These are phyloP conservation scores for Cololabis saira DNA, from an alignment of 2,113 vertebrate genomes.

Conservation along the genomic window DNA sequence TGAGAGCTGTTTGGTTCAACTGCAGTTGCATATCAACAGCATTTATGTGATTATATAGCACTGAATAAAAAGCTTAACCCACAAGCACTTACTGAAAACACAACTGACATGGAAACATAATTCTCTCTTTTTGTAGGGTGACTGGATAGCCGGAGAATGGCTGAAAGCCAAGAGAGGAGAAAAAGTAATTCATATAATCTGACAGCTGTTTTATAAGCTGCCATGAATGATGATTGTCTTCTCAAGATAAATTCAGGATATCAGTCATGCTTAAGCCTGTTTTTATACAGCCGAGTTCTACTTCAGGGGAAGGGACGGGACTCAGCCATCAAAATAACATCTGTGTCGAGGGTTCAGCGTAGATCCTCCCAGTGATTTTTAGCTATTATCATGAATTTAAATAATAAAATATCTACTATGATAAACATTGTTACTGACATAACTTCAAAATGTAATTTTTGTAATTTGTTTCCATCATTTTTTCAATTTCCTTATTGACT, in stretches of 20 bases:
- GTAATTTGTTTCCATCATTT: too few species aligned
- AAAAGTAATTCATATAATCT: slow-evolving; percentile 23
- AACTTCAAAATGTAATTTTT: too few species aligned
- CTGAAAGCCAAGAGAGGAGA: not conserved
- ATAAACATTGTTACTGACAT: too few species aligned
- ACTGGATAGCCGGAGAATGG: not conserved
- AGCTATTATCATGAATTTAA: too few species aligned
- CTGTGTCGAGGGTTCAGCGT: too few species aligned
- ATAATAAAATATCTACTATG: too few species aligned
- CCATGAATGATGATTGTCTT: slow-evolving; percentile 24
- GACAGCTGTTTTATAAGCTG: slow-evolving; percentile 20
- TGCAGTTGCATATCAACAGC: too few species aligned
- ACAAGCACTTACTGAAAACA: not conserved
- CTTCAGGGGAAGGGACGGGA: not conserved
- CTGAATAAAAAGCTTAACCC: not conserved
- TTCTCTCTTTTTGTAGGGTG: too few species aligned
- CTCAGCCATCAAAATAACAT: not conserved
- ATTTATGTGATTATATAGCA: too few species aligned
- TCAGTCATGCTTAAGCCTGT: not conserved
- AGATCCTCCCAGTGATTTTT: too few species aligned
- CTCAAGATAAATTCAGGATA: slow-evolving; percentile 11
- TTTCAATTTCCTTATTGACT: too few species aligned
- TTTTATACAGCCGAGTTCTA: not conserved
- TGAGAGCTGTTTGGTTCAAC: too few species aligned
- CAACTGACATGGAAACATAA: not conserved